Evolutionary conservation across 2,797 vertebrate genomes (phyloP).

Genomic region (Lagothrix lagotricha): DNA sequence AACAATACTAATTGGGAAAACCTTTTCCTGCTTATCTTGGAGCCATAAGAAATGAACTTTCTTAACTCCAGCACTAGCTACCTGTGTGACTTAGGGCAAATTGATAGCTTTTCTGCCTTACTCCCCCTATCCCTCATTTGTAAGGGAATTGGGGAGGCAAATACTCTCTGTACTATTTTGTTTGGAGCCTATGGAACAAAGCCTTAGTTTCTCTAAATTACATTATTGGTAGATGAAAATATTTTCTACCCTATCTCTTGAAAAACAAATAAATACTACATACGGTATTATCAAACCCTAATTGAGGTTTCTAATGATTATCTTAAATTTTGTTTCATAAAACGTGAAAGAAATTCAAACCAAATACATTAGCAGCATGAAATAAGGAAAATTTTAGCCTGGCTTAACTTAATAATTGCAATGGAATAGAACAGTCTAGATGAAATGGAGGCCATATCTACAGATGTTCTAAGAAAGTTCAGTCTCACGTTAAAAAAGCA

Average conservation of each 20-base stretch:
- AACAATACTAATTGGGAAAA: neutral
- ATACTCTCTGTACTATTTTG: neutral
- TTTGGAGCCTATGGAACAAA: neutral
- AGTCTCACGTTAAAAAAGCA: neutral
- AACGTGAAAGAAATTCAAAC: conserved; percentile 23
- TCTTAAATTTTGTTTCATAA: neutral
- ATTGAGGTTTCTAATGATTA: neutral
- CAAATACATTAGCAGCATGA: neutral
- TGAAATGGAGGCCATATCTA: neutral
- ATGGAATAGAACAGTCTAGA: neutral
- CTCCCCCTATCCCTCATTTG: neutral
- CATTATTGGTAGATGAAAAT: conserved; percentile 14
- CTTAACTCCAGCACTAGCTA: neutral
- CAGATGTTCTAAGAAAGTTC: neutral
- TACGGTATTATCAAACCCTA: neutral
- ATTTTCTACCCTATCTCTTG: neutral
- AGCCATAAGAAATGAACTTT: neutral
- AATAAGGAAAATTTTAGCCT: neutral
- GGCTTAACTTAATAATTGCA: neutral
- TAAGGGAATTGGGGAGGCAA: neutral
- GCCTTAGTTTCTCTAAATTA: conserved; percentile 17
- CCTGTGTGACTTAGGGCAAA: neutral
- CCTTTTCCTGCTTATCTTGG: neutral
- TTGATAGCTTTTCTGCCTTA: neutral
- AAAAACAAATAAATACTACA: conserved; percentile 8